Evolutionary conservation across 2,797 vertebrate species (phyloP), one percentile per base, ranked within the genome.

Genomic region (Microhierax caerulescens): DNA sequence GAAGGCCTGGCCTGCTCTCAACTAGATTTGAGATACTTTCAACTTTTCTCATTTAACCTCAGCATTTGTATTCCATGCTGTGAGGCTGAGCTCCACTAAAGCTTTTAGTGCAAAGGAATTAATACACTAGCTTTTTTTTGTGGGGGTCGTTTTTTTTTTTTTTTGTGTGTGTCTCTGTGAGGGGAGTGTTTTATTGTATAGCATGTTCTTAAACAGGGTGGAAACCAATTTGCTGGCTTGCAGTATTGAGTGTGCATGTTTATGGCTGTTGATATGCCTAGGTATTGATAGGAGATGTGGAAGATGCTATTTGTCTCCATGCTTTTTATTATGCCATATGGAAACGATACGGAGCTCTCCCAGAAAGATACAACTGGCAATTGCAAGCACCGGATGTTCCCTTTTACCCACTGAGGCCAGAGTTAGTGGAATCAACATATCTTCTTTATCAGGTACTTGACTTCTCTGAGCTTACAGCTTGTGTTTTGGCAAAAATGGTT

Each of bases 271-370:
- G 14, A 83, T 53, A 6, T 54, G 23, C 78, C 30, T 54, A 99
- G 99, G 99, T 99, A 82, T 97, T 99, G 96, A 99, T 98, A 92
- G 99, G 99, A n/a, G 99, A 99, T 69, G 98, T 99, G 83, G 99
- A 99, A 97, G 99, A 99, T 60, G 99, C 99, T 39, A 99, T 99
- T 97, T 99, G 99, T 96, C 99, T 99, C 37, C 99, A 99, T 50
- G 99, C 99, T 88, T 99, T 99, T 96, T 99, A 99, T 97, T 99
- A 99, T 59, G 99, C 99, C 97, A 99, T 99, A 69, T 99, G 99
- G 99, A 99, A 99, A 81, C 99, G 99, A n/a, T 99, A 99, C 0
- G 99, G 99, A 25, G 99, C 99, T 64, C 98, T 99, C 82, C 99
- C 99, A 2, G 99, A 99, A 96, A 98, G 99, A 75, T 99, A 99